Percentiles rank a stretch among this genome's conserved stretches.
These are phyloP conservation scores for Australoheros facetus DNA, from an alignment of 2,797 vertebrate genomes.

Conservation along the genomic window DNA sequence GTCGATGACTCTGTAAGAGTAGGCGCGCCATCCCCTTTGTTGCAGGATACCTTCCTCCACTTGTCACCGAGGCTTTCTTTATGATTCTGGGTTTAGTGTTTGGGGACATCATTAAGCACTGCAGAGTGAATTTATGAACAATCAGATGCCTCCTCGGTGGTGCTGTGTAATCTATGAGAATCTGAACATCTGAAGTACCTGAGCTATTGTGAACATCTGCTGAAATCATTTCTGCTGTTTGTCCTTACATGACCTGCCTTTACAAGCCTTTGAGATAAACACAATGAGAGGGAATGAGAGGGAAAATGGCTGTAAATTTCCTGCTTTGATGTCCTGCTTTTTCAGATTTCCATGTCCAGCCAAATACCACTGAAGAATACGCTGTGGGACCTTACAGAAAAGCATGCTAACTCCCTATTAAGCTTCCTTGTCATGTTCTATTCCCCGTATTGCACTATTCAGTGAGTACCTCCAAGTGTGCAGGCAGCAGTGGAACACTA, in stretches of 20 bases:
- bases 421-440: slow-evolving; percentile 19
- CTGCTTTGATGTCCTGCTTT: slow-evolving; percentile 15
- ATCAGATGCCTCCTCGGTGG: background rate
- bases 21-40: background rate
- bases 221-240: background rate
- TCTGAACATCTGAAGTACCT: background rate
- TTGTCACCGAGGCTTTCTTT: background rate
- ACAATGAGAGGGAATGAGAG: background rate
- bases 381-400: slow-evolving; percentile 28
- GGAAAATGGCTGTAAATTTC: background rate
- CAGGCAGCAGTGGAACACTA: slow-evolving; percentile 38
- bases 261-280: background rate
- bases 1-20: background rate
- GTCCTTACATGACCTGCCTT: background rate
- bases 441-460: slow-evolving; percentile 38
- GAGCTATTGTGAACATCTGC: background rate
- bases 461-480: slow-evolving; percentile 33
- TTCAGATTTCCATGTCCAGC: background rate
- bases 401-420: slow-evolving; percentile 32
- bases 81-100: background rate
- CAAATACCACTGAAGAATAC: background rate
- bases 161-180: background rate
- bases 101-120: background rate
- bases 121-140: background rate
- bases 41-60: background rate